Evolutionary conservation across 1,140 invertebrate species (phyloP).

Genomic region (Brachionus plicatilis): DNA sequence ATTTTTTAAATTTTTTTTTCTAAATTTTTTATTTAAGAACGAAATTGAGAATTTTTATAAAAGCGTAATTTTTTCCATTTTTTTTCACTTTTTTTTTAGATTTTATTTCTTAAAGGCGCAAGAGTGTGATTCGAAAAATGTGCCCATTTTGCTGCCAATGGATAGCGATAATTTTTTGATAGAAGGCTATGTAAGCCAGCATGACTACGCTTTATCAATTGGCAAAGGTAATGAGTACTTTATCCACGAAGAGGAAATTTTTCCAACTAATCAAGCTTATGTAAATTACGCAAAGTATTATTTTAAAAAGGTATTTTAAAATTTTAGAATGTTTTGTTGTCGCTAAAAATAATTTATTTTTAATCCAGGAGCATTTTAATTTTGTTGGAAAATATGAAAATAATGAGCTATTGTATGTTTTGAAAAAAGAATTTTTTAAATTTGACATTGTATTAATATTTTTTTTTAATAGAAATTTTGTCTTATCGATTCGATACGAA

Average conservation of each 20-base stretch:
- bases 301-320: neutral
- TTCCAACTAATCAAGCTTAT: slow-evolving; percentile 6
- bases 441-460: neutral
- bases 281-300: slow-evolving; percentile 17
- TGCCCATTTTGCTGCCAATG: neutral
- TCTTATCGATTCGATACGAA: neutral
- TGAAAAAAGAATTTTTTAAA: no score
- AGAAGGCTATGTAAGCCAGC: slow-evolving; percentile 10
- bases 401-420: neutral
- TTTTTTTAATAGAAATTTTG: neutral
- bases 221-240: neutral
- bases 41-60: neutral
- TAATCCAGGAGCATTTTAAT: slow-evolving; percentile 19
- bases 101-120: neutral
- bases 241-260: slow-evolving; percentile 8
- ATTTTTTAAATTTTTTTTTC: neutral
- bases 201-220: neutral
- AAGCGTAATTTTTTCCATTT: neutral
- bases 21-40: neutral
- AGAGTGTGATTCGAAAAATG: neutral
- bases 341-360: neutral
- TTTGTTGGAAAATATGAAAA: slow-evolving; percentile 5
- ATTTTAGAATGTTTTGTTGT: neutral
- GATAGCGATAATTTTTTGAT: neutral
- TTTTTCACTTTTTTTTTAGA: neutral